Percentiles rank a stretch among this genome's conserved stretches.
phyloP scores from a whole-genome alignment of 1,140 invertebrate genomes.

The Drosophila sucinea region DNA sequence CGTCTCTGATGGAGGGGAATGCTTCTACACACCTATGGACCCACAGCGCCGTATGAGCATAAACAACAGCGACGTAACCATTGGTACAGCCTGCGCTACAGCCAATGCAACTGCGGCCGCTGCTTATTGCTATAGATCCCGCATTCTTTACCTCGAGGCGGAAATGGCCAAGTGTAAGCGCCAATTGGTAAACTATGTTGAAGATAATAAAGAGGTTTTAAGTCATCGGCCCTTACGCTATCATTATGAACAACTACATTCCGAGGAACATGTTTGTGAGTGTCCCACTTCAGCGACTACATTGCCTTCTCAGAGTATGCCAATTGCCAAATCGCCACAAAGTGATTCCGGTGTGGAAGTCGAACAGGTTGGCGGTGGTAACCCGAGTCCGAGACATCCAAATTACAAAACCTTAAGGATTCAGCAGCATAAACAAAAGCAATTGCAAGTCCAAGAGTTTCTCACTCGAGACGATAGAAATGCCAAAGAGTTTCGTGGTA shows the following conservation, averaged over 20 bases:
- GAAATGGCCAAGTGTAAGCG: slow-evolving; percentile 68
- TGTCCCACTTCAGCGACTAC: not conserved
- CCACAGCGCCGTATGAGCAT: not conserved
- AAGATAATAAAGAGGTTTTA: slow-evolving; percentile 55
- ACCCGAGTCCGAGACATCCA: not conserved
- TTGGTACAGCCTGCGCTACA: not conserved
- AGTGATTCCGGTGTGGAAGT: slow-evolving; percentile 14
- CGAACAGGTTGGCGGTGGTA: slow-evolving; percentile 3
- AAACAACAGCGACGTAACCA: not conserved
- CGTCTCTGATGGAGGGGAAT: not conserved
- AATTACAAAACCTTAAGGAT: slow-evolving; percentile 24
- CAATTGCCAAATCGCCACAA: not conserved
- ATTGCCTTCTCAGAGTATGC: not conserved
- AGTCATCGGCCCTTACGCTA: slow-evolving; percentile 36
- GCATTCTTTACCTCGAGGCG: slow-evolving; percentile 42
- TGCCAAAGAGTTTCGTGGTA: slow-evolving; percentile 50
- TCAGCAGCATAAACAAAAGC: slow-evolving; percentile 42
- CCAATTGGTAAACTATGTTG: slow-evolving; percentile 49
- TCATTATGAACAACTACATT: slow-evolving; percentile 41
- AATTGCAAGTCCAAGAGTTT: slow-evolving; percentile 56
- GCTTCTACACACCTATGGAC: slow-evolving; percentile 20
- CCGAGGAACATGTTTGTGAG: not conserved
- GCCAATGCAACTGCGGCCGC: not conserved
- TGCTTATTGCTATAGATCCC: slow-evolving; percentile 47
- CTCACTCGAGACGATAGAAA: slow-evolving; percentile 57